Conservation (phyloP, 2,113 vertebrate species). For the Anthoscopus minutus region DNA sequence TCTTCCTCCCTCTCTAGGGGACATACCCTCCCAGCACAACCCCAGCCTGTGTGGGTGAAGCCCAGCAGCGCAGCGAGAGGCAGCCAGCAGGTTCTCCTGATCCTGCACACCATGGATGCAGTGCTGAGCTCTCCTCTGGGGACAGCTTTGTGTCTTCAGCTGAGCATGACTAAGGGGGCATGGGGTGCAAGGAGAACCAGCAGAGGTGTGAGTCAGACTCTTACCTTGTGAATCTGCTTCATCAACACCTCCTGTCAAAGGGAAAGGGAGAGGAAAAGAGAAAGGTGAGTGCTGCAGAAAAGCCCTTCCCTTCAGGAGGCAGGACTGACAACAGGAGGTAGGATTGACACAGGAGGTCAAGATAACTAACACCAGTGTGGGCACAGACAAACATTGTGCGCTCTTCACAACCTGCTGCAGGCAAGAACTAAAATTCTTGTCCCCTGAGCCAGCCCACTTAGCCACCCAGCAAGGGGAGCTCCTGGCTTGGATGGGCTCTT, state of each 20-base stretch:
- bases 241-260: constrained; percentile 89
- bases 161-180: background rate
- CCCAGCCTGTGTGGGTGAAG: background rate
- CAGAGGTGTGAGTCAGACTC: background rate
- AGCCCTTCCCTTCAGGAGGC: background rate
- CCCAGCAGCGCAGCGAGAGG: rapidly evolving
- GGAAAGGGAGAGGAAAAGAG: background rate
- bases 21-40: background rate
- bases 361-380: background rate
- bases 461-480: background rate
- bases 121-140: background rate
- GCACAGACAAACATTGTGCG: background rate
- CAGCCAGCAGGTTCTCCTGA: background rate
- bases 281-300: background rate
- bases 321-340: background rate
- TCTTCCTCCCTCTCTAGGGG: background rate
- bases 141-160: background rate
- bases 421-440: background rate
- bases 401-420: background rate
- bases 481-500: background rate
- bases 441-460: background rate
- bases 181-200: background rate
- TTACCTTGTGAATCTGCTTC: constrained; percentile 99
- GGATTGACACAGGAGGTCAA: background rate
- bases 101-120: background rate